Conservation (phyloP, 2,888 invertebrate species). For the Tineola bisselliella region DNA sequence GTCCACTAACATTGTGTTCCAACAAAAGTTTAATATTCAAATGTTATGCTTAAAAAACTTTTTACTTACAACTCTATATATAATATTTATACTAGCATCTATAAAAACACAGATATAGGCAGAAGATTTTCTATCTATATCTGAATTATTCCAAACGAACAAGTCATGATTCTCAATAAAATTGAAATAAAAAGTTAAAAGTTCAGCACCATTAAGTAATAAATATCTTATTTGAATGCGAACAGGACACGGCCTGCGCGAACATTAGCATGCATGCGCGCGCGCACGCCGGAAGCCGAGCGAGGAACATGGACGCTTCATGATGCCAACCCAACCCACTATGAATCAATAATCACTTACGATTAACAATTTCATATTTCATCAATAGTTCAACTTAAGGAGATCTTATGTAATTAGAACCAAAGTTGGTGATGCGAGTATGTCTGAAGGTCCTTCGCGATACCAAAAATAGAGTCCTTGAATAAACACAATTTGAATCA, state of each 20-base stretch:
- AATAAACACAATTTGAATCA: constrained; percentile 3
- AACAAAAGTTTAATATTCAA: no score
- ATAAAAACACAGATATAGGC: no score
- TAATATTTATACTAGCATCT: no score
- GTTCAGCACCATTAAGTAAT: background rate
- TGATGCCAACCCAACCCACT: constrained; percentile 55
- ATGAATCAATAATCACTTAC: constrained; percentile 62
- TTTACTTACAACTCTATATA: no score
- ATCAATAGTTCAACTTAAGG: constrained; percentile 43
- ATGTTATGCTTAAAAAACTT: no score
- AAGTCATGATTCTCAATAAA: no score
- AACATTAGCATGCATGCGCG: constrained; percentile 60
- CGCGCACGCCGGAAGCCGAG: constrained; percentile 61
- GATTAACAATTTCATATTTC: constrained; percentile 62
- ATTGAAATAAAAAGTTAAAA: background rate
- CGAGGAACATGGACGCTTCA: constrained; percentile 53
- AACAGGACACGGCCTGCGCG: constrained; percentile 35
- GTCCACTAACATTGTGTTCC: no score
- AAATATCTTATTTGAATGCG: constrained; percentile 21
- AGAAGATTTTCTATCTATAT: no score
- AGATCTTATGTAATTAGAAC: constrained; percentile 39
- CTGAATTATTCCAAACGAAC: no score
- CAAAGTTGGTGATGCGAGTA: background rate
- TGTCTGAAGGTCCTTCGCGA: background rate
- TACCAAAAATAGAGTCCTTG: background rate